These are phyloP conservation scores for Stenodema calcarata DNA, from an alignment of 2,888 invertebrate species.

Conservation along the genomic window DNA sequence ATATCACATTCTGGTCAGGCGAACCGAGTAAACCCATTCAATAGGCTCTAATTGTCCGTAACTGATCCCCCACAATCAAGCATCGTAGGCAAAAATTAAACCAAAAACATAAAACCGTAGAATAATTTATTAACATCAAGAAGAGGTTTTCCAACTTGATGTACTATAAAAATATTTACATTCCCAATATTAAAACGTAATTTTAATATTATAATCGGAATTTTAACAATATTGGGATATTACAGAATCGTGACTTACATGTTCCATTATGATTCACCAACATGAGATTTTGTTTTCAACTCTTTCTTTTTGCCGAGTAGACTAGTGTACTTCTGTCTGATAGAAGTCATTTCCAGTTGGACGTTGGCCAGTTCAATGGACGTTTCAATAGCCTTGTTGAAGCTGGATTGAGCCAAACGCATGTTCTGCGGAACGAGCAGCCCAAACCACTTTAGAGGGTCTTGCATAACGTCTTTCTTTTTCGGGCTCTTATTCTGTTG, in stretches of 20 bases:
- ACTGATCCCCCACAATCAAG: too few relatives aligned
- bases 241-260: not conserved
- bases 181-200: not conserved
- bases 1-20: too few relatives aligned
- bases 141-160: too few relatives aligned
- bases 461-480: constrained; percentile 57
- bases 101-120: too few relatives aligned
- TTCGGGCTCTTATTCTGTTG: constrained; percentile 1
- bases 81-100: too few relatives aligned
- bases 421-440: constrained; percentile 82
- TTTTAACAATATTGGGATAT: not conserved
- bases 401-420: constrained; percentile 75
- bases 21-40: too few relatives aligned
- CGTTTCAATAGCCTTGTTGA: constrained; percentile 68
- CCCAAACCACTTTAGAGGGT: constrained; percentile 88
- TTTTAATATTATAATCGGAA: not conserved
- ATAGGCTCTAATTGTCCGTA: too few relatives aligned
- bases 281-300: not conserved
- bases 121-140: too few relatives aligned
- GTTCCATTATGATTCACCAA: not conserved
- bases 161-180: not conserved
- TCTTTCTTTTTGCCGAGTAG: constrained; percentile 28
- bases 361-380: constrained; percentile 72
- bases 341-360: constrained; percentile 67
- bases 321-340: constrained; percentile 59